Evolutionary conservation across 2,888 invertebrate genomes (phyloP).

Genomic region (Ichneumoninae sp.): DNA sequence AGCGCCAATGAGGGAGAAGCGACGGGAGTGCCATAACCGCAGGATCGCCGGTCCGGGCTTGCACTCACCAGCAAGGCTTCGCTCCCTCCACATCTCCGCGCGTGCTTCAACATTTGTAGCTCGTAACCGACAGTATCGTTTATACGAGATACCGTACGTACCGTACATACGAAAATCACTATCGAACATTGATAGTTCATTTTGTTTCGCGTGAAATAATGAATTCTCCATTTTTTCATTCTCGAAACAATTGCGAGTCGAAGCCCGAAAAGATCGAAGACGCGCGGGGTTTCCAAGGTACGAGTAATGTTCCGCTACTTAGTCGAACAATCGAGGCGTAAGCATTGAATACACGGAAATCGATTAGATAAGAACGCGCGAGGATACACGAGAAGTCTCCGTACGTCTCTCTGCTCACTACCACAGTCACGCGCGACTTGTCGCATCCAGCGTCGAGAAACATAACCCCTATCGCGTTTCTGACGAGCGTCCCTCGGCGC

Average conservation of each 20-base stretch:
- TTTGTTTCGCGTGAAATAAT: background rate
- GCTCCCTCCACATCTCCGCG: constrained; percentile 3
- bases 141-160: background rate
- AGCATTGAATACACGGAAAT: background rate
- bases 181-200: background rate
- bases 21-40: constrained; percentile 4
- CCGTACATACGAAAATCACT: constrained; percentile 17
- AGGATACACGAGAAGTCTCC: background rate
- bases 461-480: constrained; percentile 38
- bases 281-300: background rate
- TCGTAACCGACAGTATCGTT: constrained; percentile 23
- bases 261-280: background rate
- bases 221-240: background rate
- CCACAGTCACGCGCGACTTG: background rate
- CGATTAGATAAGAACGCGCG: background rate
- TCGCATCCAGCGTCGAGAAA: constrained; percentile 32
- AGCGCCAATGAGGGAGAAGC: constrained; percentile 25
- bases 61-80: constrained; percentile 2
- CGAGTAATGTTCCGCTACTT: constrained; percentile 1
- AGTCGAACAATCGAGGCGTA: background rate
- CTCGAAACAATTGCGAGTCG: background rate
- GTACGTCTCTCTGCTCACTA: background rate
- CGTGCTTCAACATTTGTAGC: constrained; percentile 12
- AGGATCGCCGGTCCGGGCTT: constrained; percentile 9
- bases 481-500: background rate